Evolutionary conservation across 92 coral and sea anemone genomes (phyloP), one percentile per base, ranked within the genome.

Genomic region (Phymanthus crucifer): DNA sequence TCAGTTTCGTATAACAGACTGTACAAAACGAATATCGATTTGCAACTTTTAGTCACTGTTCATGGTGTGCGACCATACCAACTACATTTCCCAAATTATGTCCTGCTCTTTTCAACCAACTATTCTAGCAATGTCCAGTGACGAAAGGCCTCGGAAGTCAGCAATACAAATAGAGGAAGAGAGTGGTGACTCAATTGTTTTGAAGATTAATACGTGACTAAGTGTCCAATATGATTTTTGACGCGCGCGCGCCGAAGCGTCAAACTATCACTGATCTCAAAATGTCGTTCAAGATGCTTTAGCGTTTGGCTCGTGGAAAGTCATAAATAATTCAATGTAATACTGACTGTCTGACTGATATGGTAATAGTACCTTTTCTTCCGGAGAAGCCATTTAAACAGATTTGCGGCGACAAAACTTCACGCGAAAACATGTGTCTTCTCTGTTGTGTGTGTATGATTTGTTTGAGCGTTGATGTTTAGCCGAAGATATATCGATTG

Each of bases 141-240:
- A 71, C 64, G 70, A 81, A 72, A 46, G 69, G 54, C 64, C 33
- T 81, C 85, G 85, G 85, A 81, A 72, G 85, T 81, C 54, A 72
- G 56, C 23, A 58, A 52, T 58, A 72, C 67, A 70, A 71, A 46
- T 29, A 50, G 32, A 56, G 71, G 79, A 35, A 72, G 48, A 73
- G 19, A 37, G 38, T 32, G 36, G 43, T 66, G 82, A 66, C 82
- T 66, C 66, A 78, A 66, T 78, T 64, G 74, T 78, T 57, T 34
- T 34, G 38, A 43, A 66, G 82, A 78, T 43, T 43, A 68, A 78
- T 78, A 78, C 82, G 82, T 78, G 82, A 78, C 82, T 78, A 2
- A 76, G 80, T 76, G 80, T 26, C 68, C 68, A 10, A 61, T 61
- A 34, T 5, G 68, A 61, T 27, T 24, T n/a, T 61, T 61, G 10